phyloP scores from a whole-genome alignment of 2,797 vertebrate genomes.

The Masticophis lateralis region DNA sequence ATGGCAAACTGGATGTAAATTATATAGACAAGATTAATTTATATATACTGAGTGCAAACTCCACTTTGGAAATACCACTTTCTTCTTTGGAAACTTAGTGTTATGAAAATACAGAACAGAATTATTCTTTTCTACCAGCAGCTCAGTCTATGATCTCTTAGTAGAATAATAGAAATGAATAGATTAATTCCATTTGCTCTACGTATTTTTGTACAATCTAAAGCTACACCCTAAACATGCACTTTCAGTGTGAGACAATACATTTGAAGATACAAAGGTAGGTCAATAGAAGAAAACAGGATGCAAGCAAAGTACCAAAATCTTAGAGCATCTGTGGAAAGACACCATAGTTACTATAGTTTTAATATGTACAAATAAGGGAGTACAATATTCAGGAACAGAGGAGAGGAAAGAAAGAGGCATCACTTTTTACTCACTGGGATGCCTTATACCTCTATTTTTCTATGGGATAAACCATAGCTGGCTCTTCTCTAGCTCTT shows the following conservation, averaged over 20 bases:
- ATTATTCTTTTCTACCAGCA: accelerated
- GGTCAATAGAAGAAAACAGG: not conserved
- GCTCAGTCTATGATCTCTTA: not conserved
- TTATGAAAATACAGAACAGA: not conserved
- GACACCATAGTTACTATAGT: not conserved
- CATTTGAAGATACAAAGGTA: accelerated
- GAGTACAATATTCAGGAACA: not conserved
- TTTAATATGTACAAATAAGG: not conserved
- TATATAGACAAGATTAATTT: not conserved
- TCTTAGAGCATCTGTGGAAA: not conserved
- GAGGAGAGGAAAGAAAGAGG: not conserved
- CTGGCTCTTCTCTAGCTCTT: not conserved
- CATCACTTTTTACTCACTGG: not conserved
- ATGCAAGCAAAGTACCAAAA: not conserved
- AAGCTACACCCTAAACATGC: not conserved
- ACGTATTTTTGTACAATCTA: not conserved
- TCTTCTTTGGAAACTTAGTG: not conserved
- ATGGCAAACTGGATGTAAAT: not conserved
- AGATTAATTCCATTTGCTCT: not conserved
- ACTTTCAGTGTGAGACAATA: not conserved
- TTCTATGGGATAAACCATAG: not conserved
- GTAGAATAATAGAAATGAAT: not conserved
- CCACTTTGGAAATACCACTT: not conserved
- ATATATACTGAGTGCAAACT: not conserved
- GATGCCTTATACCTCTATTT: not conserved